Evolutionary conservation across 2,888 invertebrate genomes (phyloP).

Genomic region (Agonum fuliginosum): DNA sequence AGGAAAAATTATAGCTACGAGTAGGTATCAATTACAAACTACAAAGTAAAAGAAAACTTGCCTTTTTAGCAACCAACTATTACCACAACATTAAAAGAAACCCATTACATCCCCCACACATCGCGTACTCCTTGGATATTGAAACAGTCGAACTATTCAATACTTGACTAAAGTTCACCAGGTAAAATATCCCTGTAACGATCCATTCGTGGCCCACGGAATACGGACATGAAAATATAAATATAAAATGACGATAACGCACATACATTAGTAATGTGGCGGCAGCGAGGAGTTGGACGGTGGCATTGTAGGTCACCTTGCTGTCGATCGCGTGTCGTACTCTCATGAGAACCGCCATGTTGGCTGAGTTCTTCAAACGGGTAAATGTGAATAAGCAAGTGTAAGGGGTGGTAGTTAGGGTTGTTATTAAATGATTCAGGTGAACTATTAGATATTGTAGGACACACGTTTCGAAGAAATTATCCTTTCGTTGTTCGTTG

Average conservation of each 20-base stretch:
- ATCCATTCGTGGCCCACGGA: constrained; percentile 29
- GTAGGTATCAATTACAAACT: too few relatives aligned
- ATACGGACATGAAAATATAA: constrained; percentile 35
- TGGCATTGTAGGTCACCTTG: constrained; percentile 59
- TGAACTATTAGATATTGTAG: too few relatives aligned
- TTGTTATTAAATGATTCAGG: too few relatives aligned
- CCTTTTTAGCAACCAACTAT: background rate
- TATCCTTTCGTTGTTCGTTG: too few relatives aligned
- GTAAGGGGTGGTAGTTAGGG: too few relatives aligned
- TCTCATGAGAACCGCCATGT: constrained; percentile 59
- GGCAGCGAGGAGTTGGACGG: constrained; percentile 8
- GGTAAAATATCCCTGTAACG: constrained; percentile 38
- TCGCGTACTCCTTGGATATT: background rate
- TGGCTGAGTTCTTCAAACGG: constrained; percentile 27
- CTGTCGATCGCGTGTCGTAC: constrained; percentile 58
- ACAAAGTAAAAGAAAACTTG: too few relatives aligned
- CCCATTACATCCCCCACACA: background rate
- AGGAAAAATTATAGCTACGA: too few relatives aligned
- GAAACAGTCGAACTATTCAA: background rate
- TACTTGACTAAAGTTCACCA: background rate
- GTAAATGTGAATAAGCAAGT: background rate
- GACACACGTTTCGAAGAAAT: too few relatives aligned
- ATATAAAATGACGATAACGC: constrained; percentile 42
- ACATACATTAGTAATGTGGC: constrained; percentile 57
- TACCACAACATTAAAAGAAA: background rate